Base-by-base conservation (phyloP, 1,140 invertebrate genomes). In the Drosophila sp. region DNA sequence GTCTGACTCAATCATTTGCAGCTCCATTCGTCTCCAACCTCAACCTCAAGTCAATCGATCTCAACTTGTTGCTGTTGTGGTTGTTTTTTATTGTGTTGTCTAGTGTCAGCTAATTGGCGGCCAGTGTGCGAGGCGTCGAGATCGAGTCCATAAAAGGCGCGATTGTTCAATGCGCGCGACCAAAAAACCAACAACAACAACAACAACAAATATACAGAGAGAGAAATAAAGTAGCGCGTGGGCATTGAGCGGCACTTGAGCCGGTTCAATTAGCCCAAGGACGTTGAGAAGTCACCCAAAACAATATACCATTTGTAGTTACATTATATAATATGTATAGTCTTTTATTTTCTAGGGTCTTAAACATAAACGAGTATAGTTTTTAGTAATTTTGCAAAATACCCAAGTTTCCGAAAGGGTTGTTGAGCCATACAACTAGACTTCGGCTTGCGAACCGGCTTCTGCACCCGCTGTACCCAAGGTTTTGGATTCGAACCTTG, bases 241-340 rank as follows among this genome's bases (percentile, higher is more conserved):
- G 70, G 62, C 46, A 51, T 40, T 65, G 25, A 34, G 50, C 36
- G 32, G 45, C 57, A 61, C 57, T 61, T 54, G 64, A 61, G 65
- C 65, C 48, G 64, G 54, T 38, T 63, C 72, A 74, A 74, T 74
- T 74, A 57, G 65, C 64, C 74, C 82, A 87, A 87, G 82, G 82
- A 87, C 82, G 41, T 13, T 45, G 14, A 53, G 14, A 9, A 14
- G 27, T 43, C n/a, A 13, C 29, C 29, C 11, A 63, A 29, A 21
- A 21, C 21, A 21, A 43, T 29, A 27, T 38, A 27, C 27, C 18
- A 50, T 11, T n/a, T 36, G 7, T 9, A 36, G 34, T 38, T 38
- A 38, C 36, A 38, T 13, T 38, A 13, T 4, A 38, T n/a, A 13
- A 38, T 38, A n/a, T 21, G 21, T 21, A 21, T 21, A 21, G 1